These are phyloP conservation scores for Platycnemis pennipes DNA, from an alignment of 2,888 invertebrate species.

Conservation along the genomic window DNA sequence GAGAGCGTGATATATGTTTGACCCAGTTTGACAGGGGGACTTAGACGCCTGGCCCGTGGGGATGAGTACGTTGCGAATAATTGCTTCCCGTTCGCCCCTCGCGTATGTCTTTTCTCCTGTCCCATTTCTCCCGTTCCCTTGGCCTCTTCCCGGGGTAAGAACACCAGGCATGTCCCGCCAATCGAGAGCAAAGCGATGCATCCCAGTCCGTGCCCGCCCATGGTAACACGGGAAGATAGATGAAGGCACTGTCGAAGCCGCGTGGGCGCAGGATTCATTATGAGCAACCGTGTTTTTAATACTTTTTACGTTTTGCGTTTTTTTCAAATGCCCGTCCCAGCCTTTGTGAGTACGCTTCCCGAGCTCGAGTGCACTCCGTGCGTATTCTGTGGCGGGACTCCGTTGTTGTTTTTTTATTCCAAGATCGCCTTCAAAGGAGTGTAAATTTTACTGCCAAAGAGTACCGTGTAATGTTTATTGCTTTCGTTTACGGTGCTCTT, in stretches of 20 bases:
- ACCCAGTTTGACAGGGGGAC: slow-evolving; percentile 31
- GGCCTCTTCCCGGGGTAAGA: background rate
- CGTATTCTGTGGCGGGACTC: background rate
- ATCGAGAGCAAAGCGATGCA: background rate
- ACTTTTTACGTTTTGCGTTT: background rate
- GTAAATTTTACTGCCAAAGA: background rate
- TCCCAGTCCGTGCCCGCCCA: no score
- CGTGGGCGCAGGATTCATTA: background rate
- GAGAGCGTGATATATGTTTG: slow-evolving; percentile 22
- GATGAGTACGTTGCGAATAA: background rate
- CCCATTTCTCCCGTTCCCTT: background rate
- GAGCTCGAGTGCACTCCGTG: background rate
- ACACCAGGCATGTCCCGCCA: no score
- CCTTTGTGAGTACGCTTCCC: background rate
- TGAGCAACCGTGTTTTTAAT: background rate
- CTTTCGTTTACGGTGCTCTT: background rate
- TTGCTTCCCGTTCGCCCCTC: background rate
- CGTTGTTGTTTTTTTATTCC: background rate
- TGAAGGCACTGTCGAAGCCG: background rate
- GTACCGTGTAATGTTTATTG: background rate
- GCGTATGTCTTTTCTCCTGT: no score
- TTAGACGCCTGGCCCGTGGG: background rate
- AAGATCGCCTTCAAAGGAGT: background rate
- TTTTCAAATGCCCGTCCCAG: background rate
- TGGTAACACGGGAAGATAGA: background rate